Percentiles rank a stretch among this genome's conserved stretches.
Evolutionary conservation across 2,797 vertebrate genomes (phyloP).

Genomic region (Gallirallus australis): DNA sequence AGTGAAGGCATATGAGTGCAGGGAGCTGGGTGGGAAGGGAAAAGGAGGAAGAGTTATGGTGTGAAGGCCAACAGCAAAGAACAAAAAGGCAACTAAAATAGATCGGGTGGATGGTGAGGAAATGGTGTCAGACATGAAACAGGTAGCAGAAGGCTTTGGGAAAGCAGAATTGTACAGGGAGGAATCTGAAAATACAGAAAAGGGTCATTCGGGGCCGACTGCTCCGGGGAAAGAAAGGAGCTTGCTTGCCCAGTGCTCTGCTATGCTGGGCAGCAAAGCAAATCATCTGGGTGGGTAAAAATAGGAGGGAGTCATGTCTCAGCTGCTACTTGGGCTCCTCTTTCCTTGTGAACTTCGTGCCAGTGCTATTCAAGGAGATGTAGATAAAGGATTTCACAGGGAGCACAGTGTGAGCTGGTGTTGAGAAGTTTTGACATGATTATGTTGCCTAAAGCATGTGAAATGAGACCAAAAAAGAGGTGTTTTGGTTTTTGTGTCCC

Average conservation of each 20-base stretch:
- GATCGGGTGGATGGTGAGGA: background rate
- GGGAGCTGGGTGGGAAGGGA: background rate
- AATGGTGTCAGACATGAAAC: background rate
- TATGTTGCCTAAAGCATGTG: background rate
- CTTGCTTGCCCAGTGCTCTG: background rate
- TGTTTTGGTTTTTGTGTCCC: rapidly evolving
- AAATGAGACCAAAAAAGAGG: background rate
- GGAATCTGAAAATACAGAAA: background rate
- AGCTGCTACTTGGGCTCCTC: constrained; percentile 3
- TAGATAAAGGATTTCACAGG: background rate
- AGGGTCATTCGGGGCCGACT: constrained; percentile 19
- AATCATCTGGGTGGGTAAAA: constrained; percentile 27
- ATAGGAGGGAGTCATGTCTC: background rate
- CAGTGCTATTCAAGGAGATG: background rate
- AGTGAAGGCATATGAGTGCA: background rate
- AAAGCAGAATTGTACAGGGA: background rate
- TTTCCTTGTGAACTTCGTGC: background rate
- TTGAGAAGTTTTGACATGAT: background rate
- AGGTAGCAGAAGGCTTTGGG: constrained; percentile 41
- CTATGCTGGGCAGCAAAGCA: background rate
- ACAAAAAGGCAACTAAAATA: background rate
- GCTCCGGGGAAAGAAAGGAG: constrained; percentile 4
- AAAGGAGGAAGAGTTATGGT: background rate
- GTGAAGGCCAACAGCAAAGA: background rate
- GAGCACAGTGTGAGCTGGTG: background rate